Evolutionary conservation across 2,888 invertebrate species (phyloP), one percentile per base, ranked within the genome.

Genomic region (Apeira syringaria): DNA sequence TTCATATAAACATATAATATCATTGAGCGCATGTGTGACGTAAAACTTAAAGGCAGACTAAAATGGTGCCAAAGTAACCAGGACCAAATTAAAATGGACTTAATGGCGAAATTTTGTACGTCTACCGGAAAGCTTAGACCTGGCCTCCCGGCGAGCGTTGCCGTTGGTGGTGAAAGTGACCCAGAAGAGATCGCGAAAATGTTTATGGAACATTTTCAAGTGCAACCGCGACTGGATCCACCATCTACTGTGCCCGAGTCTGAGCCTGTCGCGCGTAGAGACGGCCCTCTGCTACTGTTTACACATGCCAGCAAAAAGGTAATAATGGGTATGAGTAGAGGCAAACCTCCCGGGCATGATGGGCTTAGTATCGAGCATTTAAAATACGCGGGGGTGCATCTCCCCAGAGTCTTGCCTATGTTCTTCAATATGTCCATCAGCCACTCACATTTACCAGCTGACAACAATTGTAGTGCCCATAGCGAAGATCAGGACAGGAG

Each of bases 21-120:
- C 3, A 33, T 2, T 1, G 15, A 13, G 25, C 25, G 33, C 25
- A n/a, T 15, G 15, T 15, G 2, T 7, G 7, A 9, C 1, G 32
- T 11, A 32, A 22, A n/a, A 4, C 7, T 2, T 32, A 32, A 32
- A 22, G 5, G 3, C 3, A 22, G n/a, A 3, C n/a, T 32, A 3
- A 32, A 32, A n/a, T 32, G 32, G 32, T 32, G 22, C 7, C 22
- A 22, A 12, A 22, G 24, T n/a, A 2, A 10, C 12, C 8, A 22
- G 25, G 25, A 33, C 1, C 33, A 33, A 15, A 22, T 32, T 9
- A 32, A 22, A 22, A 32, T 32, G 32, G 32, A 32, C n/a, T 20
- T 31, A 1, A 18, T 32, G n/a, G 33, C 25, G 2, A 13, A 13
- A 4, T 33, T 33, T 9, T 33, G 25, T 24, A 25, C 24, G 13